Evolutionary conservation across 2,797 vertebrate genomes (phyloP).

Genomic region (Enteromius argenteus): DNA sequence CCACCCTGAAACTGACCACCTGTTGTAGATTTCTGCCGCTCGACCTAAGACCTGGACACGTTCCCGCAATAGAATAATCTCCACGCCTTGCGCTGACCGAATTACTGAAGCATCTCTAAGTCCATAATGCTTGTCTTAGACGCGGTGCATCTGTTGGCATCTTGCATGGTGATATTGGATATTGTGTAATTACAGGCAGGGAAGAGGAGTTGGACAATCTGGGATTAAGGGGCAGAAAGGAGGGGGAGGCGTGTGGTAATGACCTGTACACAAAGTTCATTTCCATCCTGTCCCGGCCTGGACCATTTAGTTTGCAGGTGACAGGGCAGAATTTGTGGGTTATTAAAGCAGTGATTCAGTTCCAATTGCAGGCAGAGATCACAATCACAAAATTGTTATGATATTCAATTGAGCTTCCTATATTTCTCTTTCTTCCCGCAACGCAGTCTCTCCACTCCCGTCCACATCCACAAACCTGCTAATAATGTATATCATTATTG

Average conservation of each 20-base stretch:
- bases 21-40: conserved; percentile 39
- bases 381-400: no score
- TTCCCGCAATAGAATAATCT: conserved; percentile 61
- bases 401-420: no score
- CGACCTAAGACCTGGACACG: conserved; percentile 3
- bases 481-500: no score
- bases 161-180: conserved; percentile 71
- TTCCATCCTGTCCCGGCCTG: conserved; percentile 50
- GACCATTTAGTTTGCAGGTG: conserved; percentile 43
- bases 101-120: conserved; percentile 74
- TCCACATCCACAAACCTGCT: no score
- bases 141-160: conserved; percentile 84
- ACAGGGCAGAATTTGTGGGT: conserved; percentile 42
- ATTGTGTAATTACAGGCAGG: conserved; percentile 82
- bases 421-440: no score
- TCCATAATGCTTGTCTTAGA: conserved; percentile 84
- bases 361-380: background rate
- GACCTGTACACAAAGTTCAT: conserved; percentile 74
- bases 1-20: conserved; percentile 38
- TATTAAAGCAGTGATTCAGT: conserved; percentile 34
- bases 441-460: no score
- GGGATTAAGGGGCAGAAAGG: conserved; percentile 76
- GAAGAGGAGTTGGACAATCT: conserved; percentile 76
- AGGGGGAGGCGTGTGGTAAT: conserved; percentile 73
- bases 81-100: conserved; percentile 62